Evolutionary conservation across 2,888 invertebrate species (phyloP).

Genomic region (Schrankia costaestrigalis): DNA sequence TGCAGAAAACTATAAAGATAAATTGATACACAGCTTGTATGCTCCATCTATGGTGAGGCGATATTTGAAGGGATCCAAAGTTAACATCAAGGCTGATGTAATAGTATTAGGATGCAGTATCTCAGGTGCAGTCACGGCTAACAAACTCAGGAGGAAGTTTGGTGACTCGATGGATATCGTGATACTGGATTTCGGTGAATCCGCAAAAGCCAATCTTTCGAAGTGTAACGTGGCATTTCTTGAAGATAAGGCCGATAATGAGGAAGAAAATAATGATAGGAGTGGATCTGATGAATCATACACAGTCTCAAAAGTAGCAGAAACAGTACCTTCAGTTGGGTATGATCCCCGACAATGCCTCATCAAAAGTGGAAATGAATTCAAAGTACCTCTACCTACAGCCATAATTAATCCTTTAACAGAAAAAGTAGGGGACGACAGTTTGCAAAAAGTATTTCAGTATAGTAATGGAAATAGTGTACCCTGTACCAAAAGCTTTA

Average conservation of each 20-base stretch:
- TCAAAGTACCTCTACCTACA: constrained; percentile 56
- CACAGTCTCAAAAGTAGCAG: not conserved
- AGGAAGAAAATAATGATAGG: constrained; percentile 4
- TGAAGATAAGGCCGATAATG: constrained; percentile 16
- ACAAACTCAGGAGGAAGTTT: constrained; percentile 65
- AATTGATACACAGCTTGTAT: not conserved
- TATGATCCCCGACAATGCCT: constrained; percentile 53
- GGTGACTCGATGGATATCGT: constrained; percentile 66
- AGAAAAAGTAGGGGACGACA: constrained; percentile 22
- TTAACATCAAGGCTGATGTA: constrained; percentile 59
- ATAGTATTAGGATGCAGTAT: constrained; percentile 70
- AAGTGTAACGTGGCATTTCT: constrained; percentile 57
- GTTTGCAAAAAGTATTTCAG: constrained; percentile 60
- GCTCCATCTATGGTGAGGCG: constrained; percentile 30
- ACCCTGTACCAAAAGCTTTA: constrained; percentile 46
- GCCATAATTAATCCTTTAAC: constrained; percentile 52
- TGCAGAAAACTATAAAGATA: too few species aligned
- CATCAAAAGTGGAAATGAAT: constrained; percentile 51
- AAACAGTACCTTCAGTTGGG: constrained; percentile 33
- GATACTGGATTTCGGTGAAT: constrained; percentile 52
- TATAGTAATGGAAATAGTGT: constrained; percentile 53
- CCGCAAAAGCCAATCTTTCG: constrained; percentile 21
- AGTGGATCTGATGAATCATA: too few species aligned
- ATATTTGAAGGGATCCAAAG: constrained; percentile 18
- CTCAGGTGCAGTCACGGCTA: constrained; percentile 68